Conservation (phyloP, 1,140 invertebrate species). For the Drosophila truncata region DNA sequence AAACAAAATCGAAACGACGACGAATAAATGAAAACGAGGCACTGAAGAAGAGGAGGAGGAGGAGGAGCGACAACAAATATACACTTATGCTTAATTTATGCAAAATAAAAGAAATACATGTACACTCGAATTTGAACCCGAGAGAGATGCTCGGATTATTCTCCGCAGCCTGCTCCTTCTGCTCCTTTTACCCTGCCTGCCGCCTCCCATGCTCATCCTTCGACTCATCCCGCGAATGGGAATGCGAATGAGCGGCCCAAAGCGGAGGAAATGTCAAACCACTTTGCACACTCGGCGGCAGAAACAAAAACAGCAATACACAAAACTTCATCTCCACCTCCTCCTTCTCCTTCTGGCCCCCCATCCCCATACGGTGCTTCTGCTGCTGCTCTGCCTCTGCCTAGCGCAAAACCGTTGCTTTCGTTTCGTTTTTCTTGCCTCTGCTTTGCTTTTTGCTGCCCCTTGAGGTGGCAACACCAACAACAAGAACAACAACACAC, state of each 20-base stretch:
- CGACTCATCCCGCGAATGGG: slow-evolving; percentile 33
- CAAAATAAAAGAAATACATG: slow-evolving; percentile 81
- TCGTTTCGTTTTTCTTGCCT: slow-evolving; percentile 27
- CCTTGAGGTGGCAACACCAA: slow-evolving; percentile 36
- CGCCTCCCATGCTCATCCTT: neutral
- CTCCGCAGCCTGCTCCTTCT: slow-evolving; percentile 19
- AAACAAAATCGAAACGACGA: slow-evolving; percentile 62
- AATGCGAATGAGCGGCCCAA: slow-evolving; percentile 73
- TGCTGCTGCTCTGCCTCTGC: slow-evolving; percentile 8
- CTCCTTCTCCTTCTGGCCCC: neutral
- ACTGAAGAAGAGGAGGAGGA: slow-evolving; percentile 9
- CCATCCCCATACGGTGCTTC: neutral
- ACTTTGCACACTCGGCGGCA: slow-evolving; percentile 68
- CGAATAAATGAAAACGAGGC: slow-evolving; percentile 44
- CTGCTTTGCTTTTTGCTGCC: slow-evolving; percentile 38
- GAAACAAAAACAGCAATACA: slow-evolving; percentile 54
- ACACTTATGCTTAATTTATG: slow-evolving; percentile 84
- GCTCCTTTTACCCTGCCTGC: neutral
- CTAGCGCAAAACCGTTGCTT: slow-evolving; percentile 56
- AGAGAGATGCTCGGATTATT: slow-evolving; percentile 39
- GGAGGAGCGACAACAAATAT: slow-evolving; percentile 60
- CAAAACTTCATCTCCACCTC: slow-evolving; percentile 2
- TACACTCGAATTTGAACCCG: slow-evolving; percentile 73
- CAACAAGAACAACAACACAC: slow-evolving; percentile 23
- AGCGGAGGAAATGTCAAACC: slow-evolving; percentile 81